These are phyloP conservation scores for Hymenopus coronatus DNA, from an alignment of 2,888 invertebrate species.

Conservation along the genomic window DNA sequence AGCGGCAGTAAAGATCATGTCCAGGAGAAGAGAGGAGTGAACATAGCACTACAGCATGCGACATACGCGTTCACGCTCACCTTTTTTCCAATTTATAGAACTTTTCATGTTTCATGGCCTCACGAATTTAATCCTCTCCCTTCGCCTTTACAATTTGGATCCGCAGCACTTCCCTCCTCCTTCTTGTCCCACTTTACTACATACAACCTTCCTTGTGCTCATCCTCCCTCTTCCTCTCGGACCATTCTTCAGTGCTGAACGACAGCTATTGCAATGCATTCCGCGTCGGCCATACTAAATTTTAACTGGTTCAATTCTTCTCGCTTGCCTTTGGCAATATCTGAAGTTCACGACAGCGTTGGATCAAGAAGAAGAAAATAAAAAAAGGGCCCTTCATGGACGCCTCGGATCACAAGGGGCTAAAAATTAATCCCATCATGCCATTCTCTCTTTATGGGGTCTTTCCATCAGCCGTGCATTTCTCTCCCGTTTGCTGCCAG, in stretches of 20 bases:
- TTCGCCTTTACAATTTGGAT: background rate
- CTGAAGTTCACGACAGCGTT: background rate
- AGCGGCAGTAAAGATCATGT: background rate
- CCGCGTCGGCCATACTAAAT: conserved; percentile 29
- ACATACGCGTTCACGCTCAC: background rate
- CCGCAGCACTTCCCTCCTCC: background rate
- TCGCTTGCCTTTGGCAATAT: conserved; percentile 15
- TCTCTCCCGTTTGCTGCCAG: background rate
- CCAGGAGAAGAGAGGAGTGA: background rate
- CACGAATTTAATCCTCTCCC: background rate
- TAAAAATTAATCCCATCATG: conserved; percentile 29
- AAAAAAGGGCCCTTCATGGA: background rate
- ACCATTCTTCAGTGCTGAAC: conserved; percentile 9
- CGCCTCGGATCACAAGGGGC: background rate
- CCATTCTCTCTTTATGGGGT: conserved; percentile 20
- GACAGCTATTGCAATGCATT: conserved; percentile 31
- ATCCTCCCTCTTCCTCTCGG: background rate
- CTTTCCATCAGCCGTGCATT: conserved; percentile 5
- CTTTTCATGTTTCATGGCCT: conserved; percentile 5
- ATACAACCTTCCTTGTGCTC: background rate
- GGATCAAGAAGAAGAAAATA: background rate
- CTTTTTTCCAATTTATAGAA: conserved; percentile 13
- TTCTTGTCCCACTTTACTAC: background rate
- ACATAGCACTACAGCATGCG: background rate
- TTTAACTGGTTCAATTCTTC: conserved; percentile 28